These are phyloP conservation scores for Hoplostethus mediterraneus DNA, from an alignment of 2,797 vertebrate genomes.

Conservation along the genomic window DNA sequence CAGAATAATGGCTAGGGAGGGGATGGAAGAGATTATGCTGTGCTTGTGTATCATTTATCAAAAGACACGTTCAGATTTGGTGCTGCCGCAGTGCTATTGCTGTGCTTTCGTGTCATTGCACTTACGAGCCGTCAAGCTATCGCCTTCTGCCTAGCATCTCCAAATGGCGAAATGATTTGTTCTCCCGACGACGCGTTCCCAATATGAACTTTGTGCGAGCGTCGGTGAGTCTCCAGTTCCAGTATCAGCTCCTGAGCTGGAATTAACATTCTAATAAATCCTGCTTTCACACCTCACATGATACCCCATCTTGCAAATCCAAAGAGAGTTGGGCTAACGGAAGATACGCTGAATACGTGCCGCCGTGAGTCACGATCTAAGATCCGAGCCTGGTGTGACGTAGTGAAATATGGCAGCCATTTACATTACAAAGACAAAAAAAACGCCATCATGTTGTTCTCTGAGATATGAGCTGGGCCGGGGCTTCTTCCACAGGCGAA, in stretches of 20 bases:
- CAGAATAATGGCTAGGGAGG: slow-evolving; percentile 23
- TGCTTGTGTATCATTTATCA: slow-evolving; percentile 41
- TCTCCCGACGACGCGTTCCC: slow-evolving; percentile 17
- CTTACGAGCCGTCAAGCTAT: not conserved
- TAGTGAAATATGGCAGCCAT: not conserved
- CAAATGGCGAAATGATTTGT: slow-evolving; percentile 7
- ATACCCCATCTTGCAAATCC: slow-evolving; percentile 25
- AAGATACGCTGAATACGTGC: slow-evolving; percentile 24
- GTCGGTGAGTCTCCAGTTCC: not conserved
- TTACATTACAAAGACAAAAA: slow-evolving; percentile 24
- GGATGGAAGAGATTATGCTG: slow-evolving; percentile 29
- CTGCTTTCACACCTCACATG: slow-evolving; percentile 29
- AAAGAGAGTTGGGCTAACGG: not conserved
- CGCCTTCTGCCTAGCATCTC: not conserved
- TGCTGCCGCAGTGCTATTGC: slow-evolving; percentile 1
- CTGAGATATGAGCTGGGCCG: slow-evolving; percentile 2
- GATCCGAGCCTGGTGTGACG: slow-evolving; percentile 5
- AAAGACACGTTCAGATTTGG: slow-evolving; percentile 22
- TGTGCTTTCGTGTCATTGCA: slow-evolving; percentile 23
- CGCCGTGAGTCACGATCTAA: not conserved
- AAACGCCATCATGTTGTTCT: not conserved
- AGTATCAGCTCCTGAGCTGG: slow-evolving; percentile 7
- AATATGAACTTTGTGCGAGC: slow-evolving; percentile 12
- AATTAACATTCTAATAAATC: slow-evolving; percentile 49
- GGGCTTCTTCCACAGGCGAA: not conserved